A percentile compares a stretch with the other conserved stretches of the same genome.
Conservation (phyloP, 2,888 invertebrate genomes). For the Ichneumoninae sp. region DNA sequence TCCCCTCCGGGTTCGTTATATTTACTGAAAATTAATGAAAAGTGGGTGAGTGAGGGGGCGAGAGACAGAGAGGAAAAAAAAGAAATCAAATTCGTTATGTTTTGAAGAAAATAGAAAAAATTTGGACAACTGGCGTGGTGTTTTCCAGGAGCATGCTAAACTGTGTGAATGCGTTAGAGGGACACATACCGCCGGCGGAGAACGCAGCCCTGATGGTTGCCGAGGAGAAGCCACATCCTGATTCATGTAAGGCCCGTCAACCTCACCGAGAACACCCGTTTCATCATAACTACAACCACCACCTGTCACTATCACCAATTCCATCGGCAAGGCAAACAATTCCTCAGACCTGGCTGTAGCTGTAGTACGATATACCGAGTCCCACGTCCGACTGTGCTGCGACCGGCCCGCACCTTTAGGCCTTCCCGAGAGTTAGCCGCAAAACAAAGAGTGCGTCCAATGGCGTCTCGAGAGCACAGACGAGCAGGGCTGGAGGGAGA, state of each 20-base stretch:
- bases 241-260: conserved; percentile 90
- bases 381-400: conserved; percentile 39
- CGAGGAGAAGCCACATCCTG: conserved; percentile 92
- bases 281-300: conserved; percentile 71
- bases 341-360: conserved; percentile 76
- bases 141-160: conserved; percentile 96
- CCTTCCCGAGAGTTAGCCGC: conserved; percentile 42
- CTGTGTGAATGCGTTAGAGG: conserved; percentile 97
- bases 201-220: conserved; percentile 91
- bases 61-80: conserved; percentile 35
- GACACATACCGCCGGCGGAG: conserved; percentile 93
- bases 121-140: conserved; percentile 83
- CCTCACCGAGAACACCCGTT: conserved; percentile 76
- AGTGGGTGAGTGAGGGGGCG: not conserved
- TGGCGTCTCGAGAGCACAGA: conserved; percentile 20
- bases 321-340: conserved; percentile 77
- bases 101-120: conserved; percentile 63
- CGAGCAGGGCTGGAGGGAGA: not conserved
- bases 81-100: conserved; percentile 62
- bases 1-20: not conserved
- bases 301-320: conserved; percentile 75
- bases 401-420: conserved; percentile 37
- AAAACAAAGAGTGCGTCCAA: conserved; percentile 4
- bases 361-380: conserved; percentile 61
- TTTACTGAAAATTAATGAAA: not conserved